These are phyloP conservation scores for Agrilus biguttatus DNA, from an alignment of 2,888 invertebrate species.

Conservation along the genomic window DNA sequence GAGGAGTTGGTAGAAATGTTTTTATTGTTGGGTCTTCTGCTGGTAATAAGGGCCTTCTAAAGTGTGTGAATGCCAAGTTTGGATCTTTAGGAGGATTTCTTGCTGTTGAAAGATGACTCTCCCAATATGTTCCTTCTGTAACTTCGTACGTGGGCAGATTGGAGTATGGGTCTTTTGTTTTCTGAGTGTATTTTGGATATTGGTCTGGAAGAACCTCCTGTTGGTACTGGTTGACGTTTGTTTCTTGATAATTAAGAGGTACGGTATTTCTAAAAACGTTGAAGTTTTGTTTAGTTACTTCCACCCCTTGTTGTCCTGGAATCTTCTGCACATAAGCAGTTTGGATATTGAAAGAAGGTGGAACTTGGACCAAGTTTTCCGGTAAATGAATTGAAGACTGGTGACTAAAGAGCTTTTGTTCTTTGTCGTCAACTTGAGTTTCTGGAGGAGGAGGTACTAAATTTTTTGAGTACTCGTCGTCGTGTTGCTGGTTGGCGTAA, in stretches of 20 bases:
- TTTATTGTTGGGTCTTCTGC: slow-evolving; percentile 8
- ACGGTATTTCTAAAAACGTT: slow-evolving; percentile 25
- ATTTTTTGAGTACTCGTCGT: slow-evolving; percentile 31
- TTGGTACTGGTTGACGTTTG: neutral
- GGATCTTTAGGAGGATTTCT: slow-evolving; percentile 6
- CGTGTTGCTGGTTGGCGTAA: slow-evolving; percentile 18
- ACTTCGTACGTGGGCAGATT: slow-evolving; percentile 28
- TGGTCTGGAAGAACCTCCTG: neutral
- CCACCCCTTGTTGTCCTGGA: slow-evolving; percentile 15
- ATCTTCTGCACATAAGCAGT: slow-evolving; percentile 11
- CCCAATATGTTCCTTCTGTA: slow-evolving; percentile 26
- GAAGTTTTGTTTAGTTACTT: slow-evolving; percentile 29
- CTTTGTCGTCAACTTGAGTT: slow-evolving; percentile 12
- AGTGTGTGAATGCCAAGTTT: neutral
- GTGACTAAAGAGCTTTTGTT: slow-evolving; percentile 5
- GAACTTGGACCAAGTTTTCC: slow-evolving; percentile 22
- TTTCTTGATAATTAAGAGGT: slow-evolving; percentile 15
- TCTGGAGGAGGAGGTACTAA: slow-evolving; percentile 36
- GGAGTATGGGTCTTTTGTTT: slow-evolving; percentile 12
- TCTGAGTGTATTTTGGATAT: slow-evolving; percentile 3
- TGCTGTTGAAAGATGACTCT: slow-evolving; percentile 10
- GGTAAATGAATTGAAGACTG: slow-evolving; percentile 8
- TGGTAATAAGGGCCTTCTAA: neutral
- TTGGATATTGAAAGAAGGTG: slow-evolving; percentile 22
- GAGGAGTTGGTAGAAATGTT: slow-evolving; percentile 29